Evolutionary conservation across 2,113 vertebrate species (phyloP).

Genomic region (Boulengerochromis microlepis): DNA sequence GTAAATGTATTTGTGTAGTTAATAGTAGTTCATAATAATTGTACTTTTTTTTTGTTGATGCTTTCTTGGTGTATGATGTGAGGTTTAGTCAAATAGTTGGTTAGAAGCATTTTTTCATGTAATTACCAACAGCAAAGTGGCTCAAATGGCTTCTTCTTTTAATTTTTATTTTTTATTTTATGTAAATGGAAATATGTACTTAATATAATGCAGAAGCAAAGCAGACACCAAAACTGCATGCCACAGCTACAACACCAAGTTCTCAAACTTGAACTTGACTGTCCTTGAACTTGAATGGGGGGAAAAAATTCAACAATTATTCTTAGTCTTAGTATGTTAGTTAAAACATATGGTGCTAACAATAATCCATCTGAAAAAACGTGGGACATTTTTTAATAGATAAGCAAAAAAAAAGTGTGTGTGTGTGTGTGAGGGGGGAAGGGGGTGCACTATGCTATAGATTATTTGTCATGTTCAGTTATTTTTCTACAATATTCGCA

Average conservation of each 20-base stretch:
- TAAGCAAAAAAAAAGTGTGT: neutral
- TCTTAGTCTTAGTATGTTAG: neutral
- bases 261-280: slow-evolving; percentile 11
- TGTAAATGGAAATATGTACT: neutral
- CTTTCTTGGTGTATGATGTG: neutral
- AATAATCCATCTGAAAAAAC: neutral
- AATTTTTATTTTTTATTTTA: neutral
- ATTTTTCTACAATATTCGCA: neutral
- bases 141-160: neutral
- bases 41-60: neutral
- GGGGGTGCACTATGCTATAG: neutral
- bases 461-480: neutral
- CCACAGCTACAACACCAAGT: neutral
- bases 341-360: neutral
- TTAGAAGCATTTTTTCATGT: neutral
- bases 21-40: neutral
- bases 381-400: neutral
- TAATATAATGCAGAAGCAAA: neutral
- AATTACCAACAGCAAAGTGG: neutral
- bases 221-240: neutral
- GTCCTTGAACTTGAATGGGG: slow-evolving; percentile 4
- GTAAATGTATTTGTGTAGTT: neutral
- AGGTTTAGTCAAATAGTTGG: neutral
- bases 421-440: neutral
- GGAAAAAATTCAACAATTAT: neutral